phyloP scores from a whole-genome alignment of 2,888 invertebrate species.

The Rhingia rostrata region DNA sequence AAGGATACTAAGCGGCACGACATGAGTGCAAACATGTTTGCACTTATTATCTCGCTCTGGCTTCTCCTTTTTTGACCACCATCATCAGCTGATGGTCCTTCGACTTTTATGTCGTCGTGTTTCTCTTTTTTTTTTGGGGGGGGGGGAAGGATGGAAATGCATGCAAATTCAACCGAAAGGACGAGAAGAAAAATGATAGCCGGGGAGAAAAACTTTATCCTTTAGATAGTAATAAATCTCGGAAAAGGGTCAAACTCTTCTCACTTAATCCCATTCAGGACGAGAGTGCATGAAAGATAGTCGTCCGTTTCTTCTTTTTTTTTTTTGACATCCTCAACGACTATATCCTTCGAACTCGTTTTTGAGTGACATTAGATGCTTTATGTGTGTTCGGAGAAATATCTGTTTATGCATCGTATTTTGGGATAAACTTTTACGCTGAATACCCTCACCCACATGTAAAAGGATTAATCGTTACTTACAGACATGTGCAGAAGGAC shows the following conservation, averaged over 20 bases:
- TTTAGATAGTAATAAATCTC: constrained; percentile 66
- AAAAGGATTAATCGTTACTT: constrained; percentile 51
- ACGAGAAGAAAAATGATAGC: constrained; percentile 42
- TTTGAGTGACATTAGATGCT: constrained; percentile 52
- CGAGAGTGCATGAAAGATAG: constrained; percentile 59
- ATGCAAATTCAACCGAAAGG: constrained; percentile 53
- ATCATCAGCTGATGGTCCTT: constrained; percentile 19
- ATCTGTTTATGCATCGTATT: constrained; percentile 45
- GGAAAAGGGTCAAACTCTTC: constrained; percentile 64
- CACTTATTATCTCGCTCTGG: constrained; percentile 52
- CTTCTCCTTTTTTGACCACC: constrained; percentile 23
- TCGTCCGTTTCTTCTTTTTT: neutral
- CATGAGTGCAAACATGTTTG: constrained; percentile 67
- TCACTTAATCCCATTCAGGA: constrained; percentile 67
- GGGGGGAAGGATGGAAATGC: constrained; percentile 23
- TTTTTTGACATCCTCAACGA: neutral
- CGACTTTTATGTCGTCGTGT: constrained; percentile 34
- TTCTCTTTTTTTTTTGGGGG: constrained; percentile 3
- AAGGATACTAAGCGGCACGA: constrained; percentile 57
- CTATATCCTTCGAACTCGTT: constrained; percentile 34
- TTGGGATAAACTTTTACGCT: constrained; percentile 11
- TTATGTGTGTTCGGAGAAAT: constrained; percentile 32
- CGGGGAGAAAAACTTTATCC: constrained; percentile 56
- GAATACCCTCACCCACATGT: neutral
- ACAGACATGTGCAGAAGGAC: constrained; percentile 12